Percentiles rank a stretch among this genome's conserved stretches.
These are phyloP conservation scores for Tetramorium simillimum DNA, from an alignment of 1,140 invertebrate genomes.

Conservation along the genomic window DNA sequence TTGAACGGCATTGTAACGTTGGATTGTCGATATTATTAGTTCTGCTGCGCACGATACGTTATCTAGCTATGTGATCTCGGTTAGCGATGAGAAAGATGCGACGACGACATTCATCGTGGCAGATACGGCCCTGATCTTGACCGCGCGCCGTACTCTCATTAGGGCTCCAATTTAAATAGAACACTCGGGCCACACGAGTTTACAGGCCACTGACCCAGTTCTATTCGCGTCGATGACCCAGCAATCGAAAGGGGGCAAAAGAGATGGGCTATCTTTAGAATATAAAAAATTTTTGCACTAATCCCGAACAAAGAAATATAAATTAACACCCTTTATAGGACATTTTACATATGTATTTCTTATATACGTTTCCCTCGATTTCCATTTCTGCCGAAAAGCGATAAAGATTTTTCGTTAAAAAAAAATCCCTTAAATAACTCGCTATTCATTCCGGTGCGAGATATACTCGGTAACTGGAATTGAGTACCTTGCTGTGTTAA, in stretches of 20 bases:
- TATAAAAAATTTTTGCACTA: not conserved
- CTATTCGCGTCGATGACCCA: not conserved
- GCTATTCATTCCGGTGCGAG: not conserved
- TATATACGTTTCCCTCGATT: not conserved
- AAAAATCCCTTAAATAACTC: not conserved
- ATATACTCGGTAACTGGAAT: not conserved
- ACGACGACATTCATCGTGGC: not conserved
- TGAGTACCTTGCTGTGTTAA: not conserved
- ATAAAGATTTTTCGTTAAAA: not conserved
- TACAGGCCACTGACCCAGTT: constrained; percentile 56
- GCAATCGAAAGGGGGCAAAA: not conserved
- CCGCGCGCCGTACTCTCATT: not conserved
- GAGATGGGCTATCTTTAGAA: not conserved
- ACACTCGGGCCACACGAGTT: not conserved
- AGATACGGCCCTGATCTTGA: constrained; percentile 44
- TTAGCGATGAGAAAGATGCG: not conserved
- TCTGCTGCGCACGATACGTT: not conserved
- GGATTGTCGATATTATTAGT: constrained; percentile 23
- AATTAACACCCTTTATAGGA: not conserved
- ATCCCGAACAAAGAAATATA: not conserved
- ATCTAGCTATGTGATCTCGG: not conserved
- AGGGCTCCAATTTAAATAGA: constrained; percentile 43
- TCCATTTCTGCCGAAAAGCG: not conserved
- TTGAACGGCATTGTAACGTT: not conserved
- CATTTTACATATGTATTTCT: not conserved